Evolutionary conservation across 2,797 vertebrate species (phyloP).

Genomic region (Typhlichthys subterraneus): DNA sequence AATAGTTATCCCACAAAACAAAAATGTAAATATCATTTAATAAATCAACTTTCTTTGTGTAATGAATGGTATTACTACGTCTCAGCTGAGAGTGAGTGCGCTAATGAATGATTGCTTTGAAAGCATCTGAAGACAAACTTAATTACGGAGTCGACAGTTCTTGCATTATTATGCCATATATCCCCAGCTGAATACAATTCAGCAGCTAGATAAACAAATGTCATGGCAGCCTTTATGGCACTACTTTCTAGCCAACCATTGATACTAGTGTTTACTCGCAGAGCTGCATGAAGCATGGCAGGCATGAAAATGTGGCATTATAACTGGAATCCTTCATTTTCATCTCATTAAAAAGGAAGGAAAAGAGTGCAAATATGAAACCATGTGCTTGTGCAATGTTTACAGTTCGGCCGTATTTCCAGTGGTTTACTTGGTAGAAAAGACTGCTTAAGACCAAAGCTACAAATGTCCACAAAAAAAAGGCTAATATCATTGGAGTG

Average conservation of each 20-base stretch:
- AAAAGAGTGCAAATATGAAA: constrained; percentile 78
- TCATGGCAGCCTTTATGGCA: constrained; percentile 77
- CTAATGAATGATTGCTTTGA: constrained; percentile 81
- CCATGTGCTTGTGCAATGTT: constrained; percentile 43
- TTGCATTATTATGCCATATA: constrained; percentile 75
- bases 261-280: constrained; percentile 84
- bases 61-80: constrained; percentile 70
- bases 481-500: too few species aligned
- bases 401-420: constrained; percentile 39
- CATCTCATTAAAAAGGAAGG: constrained; percentile 81
- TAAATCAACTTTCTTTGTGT: constrained; percentile 69
- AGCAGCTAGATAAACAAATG: constrained; percentile 79
- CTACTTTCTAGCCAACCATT: constrained; percentile 78
- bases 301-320: constrained; percentile 82
- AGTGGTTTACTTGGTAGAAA: constrained; percentile 30
- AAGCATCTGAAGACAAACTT: constrained; percentile 83
- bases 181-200: constrained; percentile 73
- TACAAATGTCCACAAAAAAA: too few species aligned
- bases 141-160: constrained; percentile 77
- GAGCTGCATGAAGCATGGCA: constrained; percentile 77
- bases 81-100: constrained; percentile 72
- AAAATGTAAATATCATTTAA: constrained; percentile 69
- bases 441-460: not conserved
- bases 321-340: constrained; percentile 86
- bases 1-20: constrained; percentile 54